Evolutionary conservation across 2,797 vertebrate genomes (phyloP).

Genomic region (Clarias laeviceps): DNA sequence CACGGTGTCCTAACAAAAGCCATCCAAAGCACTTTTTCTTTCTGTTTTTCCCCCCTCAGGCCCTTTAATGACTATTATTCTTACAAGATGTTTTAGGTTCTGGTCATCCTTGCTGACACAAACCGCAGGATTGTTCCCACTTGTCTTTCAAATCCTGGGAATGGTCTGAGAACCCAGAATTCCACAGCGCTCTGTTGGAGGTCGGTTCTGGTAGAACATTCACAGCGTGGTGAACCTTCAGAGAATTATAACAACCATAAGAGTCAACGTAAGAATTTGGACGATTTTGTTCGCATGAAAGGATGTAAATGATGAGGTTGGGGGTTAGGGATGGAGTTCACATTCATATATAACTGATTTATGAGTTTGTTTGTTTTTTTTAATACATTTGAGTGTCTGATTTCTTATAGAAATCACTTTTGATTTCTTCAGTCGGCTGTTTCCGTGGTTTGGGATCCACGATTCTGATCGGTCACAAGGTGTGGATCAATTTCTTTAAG

Average conservation of each 20-base stretch:
- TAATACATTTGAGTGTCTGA: no score
- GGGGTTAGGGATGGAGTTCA: no score
- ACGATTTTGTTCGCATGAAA: background rate
- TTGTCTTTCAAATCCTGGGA: constrained; percentile 60
- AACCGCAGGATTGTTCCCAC: constrained; percentile 71
- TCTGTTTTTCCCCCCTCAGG: constrained; percentile 19
- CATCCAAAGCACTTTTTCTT: constrained; percentile 51
- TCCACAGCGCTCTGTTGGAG: constrained; percentile 65
- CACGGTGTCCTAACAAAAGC: constrained; percentile 71
- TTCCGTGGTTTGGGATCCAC: background rate
- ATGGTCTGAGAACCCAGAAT: constrained; percentile 64
- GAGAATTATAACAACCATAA: background rate
- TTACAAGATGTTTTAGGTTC: constrained; percentile 70
- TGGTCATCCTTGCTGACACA: constrained; percentile 61
- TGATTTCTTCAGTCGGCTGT: background rate
- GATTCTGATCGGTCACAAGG: background rate
- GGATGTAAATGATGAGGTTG: background rate
- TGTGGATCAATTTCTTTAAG: background rate
- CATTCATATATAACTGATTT: background rate
- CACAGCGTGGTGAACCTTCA: background rate
- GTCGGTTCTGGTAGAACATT: constrained; percentile 56
- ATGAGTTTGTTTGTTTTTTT: background rate
- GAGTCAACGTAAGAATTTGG: background rate
- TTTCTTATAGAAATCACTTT: background rate
- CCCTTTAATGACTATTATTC: constrained; percentile 67